phyloP scores from a whole-genome alignment of 2,113 vertebrate genomes.

The Astatoreochromis straeleni region DNA sequence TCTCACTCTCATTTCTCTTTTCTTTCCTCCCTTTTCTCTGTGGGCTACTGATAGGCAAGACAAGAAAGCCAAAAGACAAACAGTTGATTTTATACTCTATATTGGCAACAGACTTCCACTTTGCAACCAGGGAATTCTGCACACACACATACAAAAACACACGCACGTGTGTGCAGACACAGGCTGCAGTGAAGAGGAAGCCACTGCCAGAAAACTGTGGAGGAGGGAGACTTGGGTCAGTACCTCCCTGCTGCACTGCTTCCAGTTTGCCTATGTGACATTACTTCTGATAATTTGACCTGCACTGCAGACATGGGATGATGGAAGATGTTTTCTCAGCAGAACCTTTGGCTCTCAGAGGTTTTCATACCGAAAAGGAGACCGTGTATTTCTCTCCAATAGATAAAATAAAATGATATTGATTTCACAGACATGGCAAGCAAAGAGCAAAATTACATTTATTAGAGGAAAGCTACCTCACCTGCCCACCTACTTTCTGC shows the following conservation, averaged over 20 bases:
- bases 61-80: constrained; percentile 30
- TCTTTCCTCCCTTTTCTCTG: neutral
- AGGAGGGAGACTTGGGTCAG: neutral
- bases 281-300: constrained; percentile 29
- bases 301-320: neutral
- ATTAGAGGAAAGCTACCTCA: neutral
- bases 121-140: neutral
- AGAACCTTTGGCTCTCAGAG: neutral
- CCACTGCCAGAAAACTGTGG: neutral
- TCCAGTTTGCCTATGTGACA: constrained; percentile 9
- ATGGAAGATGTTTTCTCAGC: constrained; percentile 16
- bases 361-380: neutral
- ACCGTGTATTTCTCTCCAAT: neutral
- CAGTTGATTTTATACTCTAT: constrained; percentile 21
- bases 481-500: neutral
- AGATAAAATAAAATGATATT: constrained; percentile 30
- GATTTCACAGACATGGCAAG: constrained; percentile 7
- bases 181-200: neutral
- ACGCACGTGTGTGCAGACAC: neutral
- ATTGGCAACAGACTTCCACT: constrained; percentile 14
- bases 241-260: neutral
- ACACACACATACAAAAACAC: neutral
- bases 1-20: neutral
- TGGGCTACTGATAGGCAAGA: constrained; percentile 7
- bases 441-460: constrained; percentile 26